Evolutionary conservation across 2,797 vertebrate genomes (phyloP), one percentile per base, ranked within the genome.

Genomic region (Pangasius macronema): DNA sequence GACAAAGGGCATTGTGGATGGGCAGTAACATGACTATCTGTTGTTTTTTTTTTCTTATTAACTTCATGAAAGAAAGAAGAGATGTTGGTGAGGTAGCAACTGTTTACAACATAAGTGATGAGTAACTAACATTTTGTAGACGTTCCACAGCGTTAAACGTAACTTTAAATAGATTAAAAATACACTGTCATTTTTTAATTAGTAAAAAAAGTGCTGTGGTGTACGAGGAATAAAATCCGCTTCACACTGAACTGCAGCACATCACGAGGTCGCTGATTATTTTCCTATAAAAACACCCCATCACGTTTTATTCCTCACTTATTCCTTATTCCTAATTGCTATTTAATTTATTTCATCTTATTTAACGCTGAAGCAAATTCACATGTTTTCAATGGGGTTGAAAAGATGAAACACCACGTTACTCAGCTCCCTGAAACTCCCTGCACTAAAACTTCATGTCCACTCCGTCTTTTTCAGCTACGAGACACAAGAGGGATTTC

Each of bases 401-500:
- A 61, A 18, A 61, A 68, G 59, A 63, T 39, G 76, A 81, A 80
- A 24, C 14, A 80, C 7, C 33, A 59, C 39, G 53, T 80, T 80
- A 36, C 24, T 80, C 33, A 24, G 33, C 33, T 80, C 53, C 53
- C 10, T 72, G 51, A 70, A 82, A 63, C 70, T 82, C 49, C 59
- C 27, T 61, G 3, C 20, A 73, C 6, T 24, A 61, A n/a, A 82
- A 39, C 59, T 65, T 76, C 13, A 79, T 42, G 33, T 46, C 36
- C 73, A 84, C 61, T 53, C 10, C 11, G 72, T 80, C 61, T 49
- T 39, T 70, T 57, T 87, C n/a, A 55, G 75, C 83, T 67, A 65
- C 3, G 46, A 79, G 49, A 79, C 57, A 68, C 77, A n/a, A 73
- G 63, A 57, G 86, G 46, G 86, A 57, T 84, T 77, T 61, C 63